Evolutionary conservation across 1,140 invertebrate genomes (phyloP).

Genomic region (Octopus bimaculoides): DNA sequence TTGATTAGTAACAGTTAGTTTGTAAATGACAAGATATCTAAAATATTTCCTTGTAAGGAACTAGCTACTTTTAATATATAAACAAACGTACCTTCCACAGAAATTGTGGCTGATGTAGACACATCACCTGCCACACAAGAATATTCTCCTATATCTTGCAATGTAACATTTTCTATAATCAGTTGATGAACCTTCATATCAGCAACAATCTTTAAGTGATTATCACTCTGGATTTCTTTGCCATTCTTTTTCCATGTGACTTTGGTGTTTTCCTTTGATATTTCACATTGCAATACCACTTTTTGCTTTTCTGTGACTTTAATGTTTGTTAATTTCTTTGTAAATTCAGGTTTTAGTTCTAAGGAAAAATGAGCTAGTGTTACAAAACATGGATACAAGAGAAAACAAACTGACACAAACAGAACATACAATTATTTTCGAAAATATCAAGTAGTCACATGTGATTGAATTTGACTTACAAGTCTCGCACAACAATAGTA

Average conservation of each 20-base stretch:
- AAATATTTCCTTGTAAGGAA: no score
- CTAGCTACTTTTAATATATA: no score
- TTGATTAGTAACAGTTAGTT: no score
- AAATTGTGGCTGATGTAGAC: conserved; percentile 30
- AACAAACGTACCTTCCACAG: conserved; percentile 29
- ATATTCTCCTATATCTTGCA: conserved; percentile 40
- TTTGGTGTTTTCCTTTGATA: conserved; percentile 35
- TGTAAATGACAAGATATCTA: no score
- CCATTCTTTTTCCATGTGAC: conserved; percentile 58
- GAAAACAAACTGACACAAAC: no score
- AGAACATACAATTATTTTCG: no score
- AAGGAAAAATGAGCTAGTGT: conserved; percentile 1
- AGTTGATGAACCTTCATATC: conserved; percentile 37
- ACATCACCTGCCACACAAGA: conserved; percentile 40
- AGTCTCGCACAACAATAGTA: no score
- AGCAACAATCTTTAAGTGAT: conserved; percentile 53
- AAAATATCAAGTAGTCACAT: no score
- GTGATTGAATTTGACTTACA: no score
- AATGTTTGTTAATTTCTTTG: conserved; percentile 28
- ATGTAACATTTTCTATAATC: conserved; percentile 32
- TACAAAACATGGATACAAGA: no score
- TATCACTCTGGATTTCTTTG: conserved; percentile 44
- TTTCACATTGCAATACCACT: conserved; percentile 37
- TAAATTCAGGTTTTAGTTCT: conserved; percentile 39
- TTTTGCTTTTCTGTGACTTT: conserved; percentile 29